Evolutionary conservation across 2,888 invertebrate species (phyloP).

Genomic region (Coecobrya sp.): DNA sequence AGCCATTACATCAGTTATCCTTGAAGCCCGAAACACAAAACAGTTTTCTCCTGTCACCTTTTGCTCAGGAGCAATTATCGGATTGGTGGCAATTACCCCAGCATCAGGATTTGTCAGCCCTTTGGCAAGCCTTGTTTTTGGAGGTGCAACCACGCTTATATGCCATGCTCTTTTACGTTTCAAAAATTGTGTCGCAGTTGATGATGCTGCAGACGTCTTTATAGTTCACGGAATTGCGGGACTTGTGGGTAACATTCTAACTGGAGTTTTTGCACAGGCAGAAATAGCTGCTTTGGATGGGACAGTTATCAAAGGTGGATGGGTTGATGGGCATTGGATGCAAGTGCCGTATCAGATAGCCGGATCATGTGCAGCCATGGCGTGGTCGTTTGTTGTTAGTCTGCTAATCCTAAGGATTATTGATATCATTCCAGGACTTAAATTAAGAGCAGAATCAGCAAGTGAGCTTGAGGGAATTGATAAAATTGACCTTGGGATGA

Average conservation of each 20-base stretch:
- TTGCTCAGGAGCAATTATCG: conserved; percentile 83
- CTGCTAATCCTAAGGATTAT: conserved; percentile 73
- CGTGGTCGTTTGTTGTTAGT: conserved; percentile 75
- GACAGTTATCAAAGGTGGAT: conserved; percentile 80
- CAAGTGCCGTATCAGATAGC: conserved; percentile 79
- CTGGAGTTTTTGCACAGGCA: conserved; percentile 84
- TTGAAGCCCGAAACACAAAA: conserved; percentile 79
- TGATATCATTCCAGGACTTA: conserved; percentile 77
- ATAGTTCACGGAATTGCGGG: conserved; percentile 83
- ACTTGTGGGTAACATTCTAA: conserved; percentile 82
- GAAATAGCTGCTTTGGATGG: conserved; percentile 78
- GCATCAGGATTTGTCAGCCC: conserved; percentile 84
- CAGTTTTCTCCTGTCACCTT: conserved; percentile 84
- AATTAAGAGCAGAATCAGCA: conserved; percentile 67
- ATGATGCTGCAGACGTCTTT: conserved; percentile 84
- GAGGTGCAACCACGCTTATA: conserved; percentile 66
- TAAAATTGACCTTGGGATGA: conserved; percentile 77
- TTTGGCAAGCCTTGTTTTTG: conserved; percentile 81
- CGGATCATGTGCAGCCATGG: conserved; percentile 60
- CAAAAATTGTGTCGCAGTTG: conserved; percentile 76
- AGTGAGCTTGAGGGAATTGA: conserved; percentile 70
- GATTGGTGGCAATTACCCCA: conserved; percentile 81
- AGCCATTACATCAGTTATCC: conserved; percentile 79
- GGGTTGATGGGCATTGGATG: conserved; percentile 81
- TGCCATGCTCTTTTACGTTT: conserved; percentile 78